These are phyloP conservation scores for Euglossa dilemma DNA, from an alignment of 1,140 invertebrate species.

Conservation along the genomic window DNA sequence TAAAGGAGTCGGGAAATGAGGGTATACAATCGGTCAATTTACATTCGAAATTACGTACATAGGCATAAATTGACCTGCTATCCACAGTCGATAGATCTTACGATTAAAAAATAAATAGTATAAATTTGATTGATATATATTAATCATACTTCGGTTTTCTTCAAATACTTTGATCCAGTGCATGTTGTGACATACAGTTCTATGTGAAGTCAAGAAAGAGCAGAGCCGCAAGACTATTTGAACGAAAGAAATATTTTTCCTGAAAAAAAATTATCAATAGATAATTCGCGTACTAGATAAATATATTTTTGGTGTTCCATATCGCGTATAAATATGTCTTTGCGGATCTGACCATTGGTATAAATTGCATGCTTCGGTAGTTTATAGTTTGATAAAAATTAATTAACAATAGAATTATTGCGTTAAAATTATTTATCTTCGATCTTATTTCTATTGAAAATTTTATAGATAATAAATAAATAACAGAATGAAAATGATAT, in stretches of 20 bases:
- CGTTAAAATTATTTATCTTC: not conserved
- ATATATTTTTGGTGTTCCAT: conserved; percentile 14
- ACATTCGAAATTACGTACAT: not conserved
- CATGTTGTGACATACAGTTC: not conserved
- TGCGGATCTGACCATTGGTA: conserved; percentile 12
- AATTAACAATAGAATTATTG: not conserved
- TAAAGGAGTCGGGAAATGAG: not conserved
- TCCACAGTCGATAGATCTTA: not conserved
- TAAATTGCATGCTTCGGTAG: conserved; percentile 25
- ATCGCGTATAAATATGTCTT: not conserved
- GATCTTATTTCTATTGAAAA: not conserved
- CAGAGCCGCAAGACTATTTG: conserved; percentile 26
- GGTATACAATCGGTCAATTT: conserved; percentile 1
- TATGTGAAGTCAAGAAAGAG: conserved; percentile 1
- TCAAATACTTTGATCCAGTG: conserved; percentile 31
- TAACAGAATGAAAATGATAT: not conserved
- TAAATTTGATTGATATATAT: conserved; percentile 29
- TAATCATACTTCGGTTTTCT: conserved; percentile 46
- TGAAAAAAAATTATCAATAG: not conserved
- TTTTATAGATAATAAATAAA: conserved; percentile 17
- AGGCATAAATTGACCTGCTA: not conserved
- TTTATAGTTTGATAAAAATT: conserved; percentile 14
- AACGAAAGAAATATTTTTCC: not conserved
- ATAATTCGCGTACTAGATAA: not conserved
- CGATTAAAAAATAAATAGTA: conserved; percentile 31